Evolutionary conservation across 2,888 invertebrate genomes (phyloP).

Genomic region (Petrophora chlorosata): DNA sequence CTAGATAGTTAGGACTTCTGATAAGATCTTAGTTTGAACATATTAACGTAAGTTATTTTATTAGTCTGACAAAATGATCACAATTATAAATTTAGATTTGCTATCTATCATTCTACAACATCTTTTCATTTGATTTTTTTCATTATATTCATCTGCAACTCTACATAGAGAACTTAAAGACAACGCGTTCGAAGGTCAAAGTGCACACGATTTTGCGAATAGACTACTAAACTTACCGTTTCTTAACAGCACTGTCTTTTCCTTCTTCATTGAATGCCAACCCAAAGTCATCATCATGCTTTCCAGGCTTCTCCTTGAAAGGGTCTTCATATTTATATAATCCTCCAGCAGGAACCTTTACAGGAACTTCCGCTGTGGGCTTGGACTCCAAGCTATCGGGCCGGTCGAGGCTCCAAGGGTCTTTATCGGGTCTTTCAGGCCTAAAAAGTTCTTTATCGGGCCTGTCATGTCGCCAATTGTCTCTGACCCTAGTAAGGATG

Average conservation of each 20-base stretch:
- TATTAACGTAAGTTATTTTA: too few species aligned
- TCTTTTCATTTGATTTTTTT: too few species aligned
- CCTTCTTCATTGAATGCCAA: constrained; percentile 48
- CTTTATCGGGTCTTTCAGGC: constrained; percentile 39
- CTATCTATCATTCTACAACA: too few species aligned
- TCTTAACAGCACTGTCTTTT: constrained; percentile 52
- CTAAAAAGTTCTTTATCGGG: constrained; percentile 48
- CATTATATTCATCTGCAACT: too few species aligned
- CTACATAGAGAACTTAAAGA: too few species aligned
- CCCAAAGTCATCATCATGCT: constrained; percentile 50
- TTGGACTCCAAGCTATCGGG: constrained; percentile 51
- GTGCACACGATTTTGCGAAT: too few species aligned
- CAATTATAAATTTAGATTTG: too few species aligned
- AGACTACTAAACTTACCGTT: constrained; percentile 47
- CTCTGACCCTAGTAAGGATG: constrained; percentile 45
- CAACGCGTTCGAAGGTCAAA: too few species aligned
- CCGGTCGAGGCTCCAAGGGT: constrained; percentile 43
- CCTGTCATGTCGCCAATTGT: constrained; percentile 43
- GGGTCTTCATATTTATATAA: constrained; percentile 61
- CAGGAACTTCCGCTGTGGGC: constrained; percentile 60
- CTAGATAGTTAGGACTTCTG: too few species aligned
- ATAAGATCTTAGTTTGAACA: too few species aligned
- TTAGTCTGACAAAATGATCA: too few species aligned
- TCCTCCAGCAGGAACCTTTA: constrained; percentile 65
- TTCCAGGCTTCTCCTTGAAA: constrained; percentile 57